Conservation (phyloP, 2,113 vertebrate species). For the Noturus placidus region DNA sequence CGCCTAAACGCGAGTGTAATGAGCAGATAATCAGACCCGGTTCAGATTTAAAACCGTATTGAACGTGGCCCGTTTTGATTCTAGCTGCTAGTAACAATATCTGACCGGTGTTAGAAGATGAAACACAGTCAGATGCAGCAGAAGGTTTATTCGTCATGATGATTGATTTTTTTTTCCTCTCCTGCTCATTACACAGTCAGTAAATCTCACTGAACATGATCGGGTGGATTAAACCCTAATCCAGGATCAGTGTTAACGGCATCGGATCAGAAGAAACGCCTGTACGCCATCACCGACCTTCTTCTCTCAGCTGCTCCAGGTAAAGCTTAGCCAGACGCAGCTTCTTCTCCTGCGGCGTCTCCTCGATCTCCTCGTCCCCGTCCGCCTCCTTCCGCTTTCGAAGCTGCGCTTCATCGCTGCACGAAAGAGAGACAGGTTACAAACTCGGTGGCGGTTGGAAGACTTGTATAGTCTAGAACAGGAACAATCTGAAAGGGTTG, state of each 20-base stretch:
- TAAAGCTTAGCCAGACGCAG: constrained; percentile 89
- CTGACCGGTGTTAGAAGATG: too few species aligned
- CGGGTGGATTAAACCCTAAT: not conserved
- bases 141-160: not conserved
- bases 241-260: not conserved
- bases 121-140: not conserved
- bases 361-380: constrained; percentile 78
- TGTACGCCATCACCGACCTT: constrained; percentile 68
- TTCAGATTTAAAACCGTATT: too few species aligned
- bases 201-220: not conserved
- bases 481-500: not conserved
- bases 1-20: too few species aligned
- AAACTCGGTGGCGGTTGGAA: not conserved
- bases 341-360: constrained; percentile 93
- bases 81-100: too few species aligned
- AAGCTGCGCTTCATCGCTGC: constrained; percentile 54
- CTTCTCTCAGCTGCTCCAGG: constrained; percentile 82
- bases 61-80: too few species aligned
- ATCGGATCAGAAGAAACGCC: not conserved
- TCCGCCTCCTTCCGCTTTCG: constrained; percentile 61
- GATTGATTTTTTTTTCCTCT: not conserved
- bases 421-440: not conserved
- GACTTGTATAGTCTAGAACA: not conserved
- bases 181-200: not conserved
- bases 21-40: too few species aligned